Percentiles rank a stretch among this genome's conserved stretches.
Evolutionary conservation across 2,888 invertebrate genomes (phyloP).

Genomic region (Incurvaria masculella): DNA sequence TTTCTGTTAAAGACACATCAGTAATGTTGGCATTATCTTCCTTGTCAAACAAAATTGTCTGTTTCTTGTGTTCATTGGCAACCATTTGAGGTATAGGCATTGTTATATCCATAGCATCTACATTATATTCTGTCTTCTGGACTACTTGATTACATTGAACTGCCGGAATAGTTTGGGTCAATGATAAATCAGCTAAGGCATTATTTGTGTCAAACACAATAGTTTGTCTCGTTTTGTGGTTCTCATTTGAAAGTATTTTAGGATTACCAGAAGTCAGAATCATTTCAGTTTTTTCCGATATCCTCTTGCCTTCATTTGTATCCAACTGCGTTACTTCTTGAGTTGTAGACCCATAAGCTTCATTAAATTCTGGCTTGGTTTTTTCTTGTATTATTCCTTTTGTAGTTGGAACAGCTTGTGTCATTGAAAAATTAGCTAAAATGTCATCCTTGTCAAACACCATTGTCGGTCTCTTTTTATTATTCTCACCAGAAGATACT

Average conservation of each 20-base stretch:
- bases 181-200: neutral
- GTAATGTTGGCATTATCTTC: neutral
- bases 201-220: neutral
- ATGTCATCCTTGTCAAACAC: slow-evolving; percentile 1
- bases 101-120: neutral
- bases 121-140: neutral
- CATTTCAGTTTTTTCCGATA: slow-evolving; percentile 4
- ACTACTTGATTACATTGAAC: neutral
- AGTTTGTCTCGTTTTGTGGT: neutral
- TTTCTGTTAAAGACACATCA: no score
- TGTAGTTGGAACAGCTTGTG: slow-evolving; percentile 5
- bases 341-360: neutral
- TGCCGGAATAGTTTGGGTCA: neutral
- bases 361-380: neutral
- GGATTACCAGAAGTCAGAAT: no score
- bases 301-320: neutral
- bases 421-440: slow-evolving; percentile 4
- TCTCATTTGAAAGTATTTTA: neutral
- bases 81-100: neutral
- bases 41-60: neutral
- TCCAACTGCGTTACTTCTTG: neutral
- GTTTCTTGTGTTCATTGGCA: neutral
- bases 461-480: slow-evolving; percentile 3
- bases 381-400: slow-evolving; percentile 5
- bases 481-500: no score